Percentiles rank a stretch among this genome's conserved stretches.
Evolutionary conservation across 1,140 invertebrate genomes (phyloP).

Genomic region (Drosophila tsacasi): DNA sequence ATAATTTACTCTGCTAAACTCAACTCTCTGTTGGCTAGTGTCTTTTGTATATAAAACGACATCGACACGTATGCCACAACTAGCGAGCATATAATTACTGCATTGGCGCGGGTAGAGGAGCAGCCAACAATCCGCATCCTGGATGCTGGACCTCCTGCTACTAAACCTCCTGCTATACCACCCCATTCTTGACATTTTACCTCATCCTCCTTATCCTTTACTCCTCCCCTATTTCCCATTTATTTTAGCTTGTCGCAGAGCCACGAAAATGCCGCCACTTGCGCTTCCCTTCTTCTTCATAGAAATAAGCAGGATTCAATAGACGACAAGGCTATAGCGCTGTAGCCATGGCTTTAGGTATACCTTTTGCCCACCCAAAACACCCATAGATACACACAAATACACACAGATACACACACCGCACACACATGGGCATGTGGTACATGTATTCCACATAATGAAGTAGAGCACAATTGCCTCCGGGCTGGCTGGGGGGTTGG

Average conservation of each 20-base stretch:
- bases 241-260: conserved; percentile 24
- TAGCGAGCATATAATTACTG: conserved; percentile 57
- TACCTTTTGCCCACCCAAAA: conserved; percentile 43
- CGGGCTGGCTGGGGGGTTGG: conserved; percentile 19
- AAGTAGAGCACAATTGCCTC: conserved; percentile 71
- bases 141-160: background rate
- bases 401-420: conserved; percentile 10
- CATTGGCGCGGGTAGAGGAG: conserved; percentile 44
- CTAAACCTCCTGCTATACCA: background rate
- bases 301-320: conserved; percentile 67
- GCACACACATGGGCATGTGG: conserved; percentile 33
- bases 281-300: conserved; percentile 35
- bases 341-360: conserved; percentile 18
- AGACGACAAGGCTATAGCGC: conserved; percentile 46
- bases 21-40: conserved; percentile 21
- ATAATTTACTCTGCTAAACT: background rate
- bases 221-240: conserved; percentile 17
- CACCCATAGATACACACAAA: conserved; percentile 30
- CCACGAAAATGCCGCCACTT: conserved; percentile 61
- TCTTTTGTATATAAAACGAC: conserved; percentile 10
- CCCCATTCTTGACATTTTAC: conserved; percentile 18
- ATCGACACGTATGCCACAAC: conserved; percentile 33
- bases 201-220: background rate
- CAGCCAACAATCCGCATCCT: conserved; percentile 35
- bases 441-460: conserved; percentile 69